Evolutionary conservation across 2,797 vertebrate species (phyloP), one percentile per base, ranked within the genome.

Genomic region (Karalla daura): DNA sequence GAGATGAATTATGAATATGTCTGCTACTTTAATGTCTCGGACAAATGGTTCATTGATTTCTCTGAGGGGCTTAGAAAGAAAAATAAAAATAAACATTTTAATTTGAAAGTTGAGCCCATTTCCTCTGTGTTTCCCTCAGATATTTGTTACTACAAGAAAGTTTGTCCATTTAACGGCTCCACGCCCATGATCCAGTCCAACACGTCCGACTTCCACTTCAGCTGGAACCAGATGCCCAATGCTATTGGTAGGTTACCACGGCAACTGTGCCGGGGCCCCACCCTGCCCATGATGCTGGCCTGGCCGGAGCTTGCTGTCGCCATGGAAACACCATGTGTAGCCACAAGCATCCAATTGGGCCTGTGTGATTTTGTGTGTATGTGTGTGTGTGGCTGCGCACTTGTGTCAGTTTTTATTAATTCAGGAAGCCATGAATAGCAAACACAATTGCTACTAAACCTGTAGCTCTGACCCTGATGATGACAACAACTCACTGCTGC

Each of bases 181-280:
- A 96, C 96, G 27, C 95, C 96, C 5, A 93, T 98, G 94, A 93
- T 98, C 79, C 98, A 98, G 88, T 95, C 96, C 17, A 97, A 96
- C 60, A 89, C 96, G 5, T 97, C 95, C 0, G 97, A 99, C 85
- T 99, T 98, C 91, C 95, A 97, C 84, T 99, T 99, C 91, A 97
- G 96, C 89, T 99, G 98, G 98, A 99, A 99, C 92, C 98, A 99
- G 92, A 97, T 98, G 93, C 98, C 98, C 40, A 96, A 94, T 7
- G 94, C 96, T 5, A 96, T 98, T 23, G 98, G 98, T 99, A 94
- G 88, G 95, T 88, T 85, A 65, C 68, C 15, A 80, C 7, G 15
- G 80, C 71, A 86, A 89, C 88, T 50, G 25, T 10, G 24, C 33
- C 43, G 17, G 13, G 44, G 64, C 75, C 51, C 65, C 76, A 71